Conservation (phyloP, 2,888 invertebrate genomes). For the Cryptocheilus praepositus region DNA sequence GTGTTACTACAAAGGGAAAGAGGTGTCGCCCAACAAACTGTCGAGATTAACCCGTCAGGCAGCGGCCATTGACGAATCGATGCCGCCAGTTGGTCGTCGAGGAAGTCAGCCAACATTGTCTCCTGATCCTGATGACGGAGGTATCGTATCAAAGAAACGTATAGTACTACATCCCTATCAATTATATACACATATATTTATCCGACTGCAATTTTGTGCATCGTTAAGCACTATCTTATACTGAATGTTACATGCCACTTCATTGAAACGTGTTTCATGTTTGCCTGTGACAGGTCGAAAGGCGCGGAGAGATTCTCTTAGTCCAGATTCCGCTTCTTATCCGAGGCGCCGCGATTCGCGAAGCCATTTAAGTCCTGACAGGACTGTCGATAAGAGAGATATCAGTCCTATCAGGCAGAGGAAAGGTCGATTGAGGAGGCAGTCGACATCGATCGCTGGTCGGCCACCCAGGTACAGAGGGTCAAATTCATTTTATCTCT, state of each 20-base stretch:
- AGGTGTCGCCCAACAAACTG: slow-evolving; percentile 74
- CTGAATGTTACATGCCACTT: too few species aligned
- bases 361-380: slow-evolving; percentile 87
- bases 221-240: background rate
- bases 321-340: slow-evolving; percentile 89
- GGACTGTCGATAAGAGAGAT: slow-evolving; percentile 82
- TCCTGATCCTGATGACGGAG: slow-evolving; percentile 83
- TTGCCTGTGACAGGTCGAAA: slow-evolving; percentile 78
- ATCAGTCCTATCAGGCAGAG: slow-evolving; percentile 85
- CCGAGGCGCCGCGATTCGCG: slow-evolving; percentile 84
- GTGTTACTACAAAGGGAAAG: slow-evolving; percentile 72
- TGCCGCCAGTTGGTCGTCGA: slow-evolving; percentile 83
- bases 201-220: too few species aligned
- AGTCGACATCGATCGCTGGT: slow-evolving; percentile 86
- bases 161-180: too few species aligned
- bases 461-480: slow-evolving; percentile 75
- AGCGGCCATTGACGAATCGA: slow-evolving; percentile 91
- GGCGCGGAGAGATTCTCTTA: slow-evolving; percentile 90
- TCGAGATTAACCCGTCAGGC: slow-evolving; percentile 89
- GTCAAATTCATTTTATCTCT: too few species aligned
- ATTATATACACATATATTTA: too few species aligned
- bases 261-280: background rate
- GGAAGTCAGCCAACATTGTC: slow-evolving; percentile 90
- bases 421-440: slow-evolving; percentile 83
- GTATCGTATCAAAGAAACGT: slow-evolving; percentile 43